Base-by-base conservation (phyloP, 2,113 vertebrate species). In the Engystomops pustulosus region DNA sequence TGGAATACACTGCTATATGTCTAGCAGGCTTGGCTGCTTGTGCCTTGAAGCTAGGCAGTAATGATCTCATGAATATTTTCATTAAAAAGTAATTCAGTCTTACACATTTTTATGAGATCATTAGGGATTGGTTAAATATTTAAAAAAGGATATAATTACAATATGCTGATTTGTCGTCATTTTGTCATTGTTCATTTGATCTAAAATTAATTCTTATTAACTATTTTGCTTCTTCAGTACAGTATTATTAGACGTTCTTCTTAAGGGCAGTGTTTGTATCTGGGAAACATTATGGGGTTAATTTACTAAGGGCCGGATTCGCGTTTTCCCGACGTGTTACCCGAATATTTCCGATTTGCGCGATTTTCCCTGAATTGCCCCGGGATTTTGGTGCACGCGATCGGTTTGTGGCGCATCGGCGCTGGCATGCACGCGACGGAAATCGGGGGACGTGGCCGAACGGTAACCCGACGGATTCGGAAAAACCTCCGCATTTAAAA, bases 121-220 rank as follows among this genome's bases (percentile, higher is more conserved):
- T 83, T 83, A 83, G 70, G 70, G 70, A 72, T 58, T 83, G 58
- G 81, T 81, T 81, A 81, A 81, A 81, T 81, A 81, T 71, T 81
- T 81, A 81, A 81, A 81, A 71, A 81, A 81, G 80, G 80, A 71
- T 81, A 81, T 81, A 81, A 81, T 81, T 81, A 81, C 80, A 72
- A 58, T 81, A 81, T 65, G 81, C 55, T 45, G 81, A 83, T 83
- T 75, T 83, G 55, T 83, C 81, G 62, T 81, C 53, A 75, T 75
- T 74, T 83, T 81, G 80, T 49, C 47, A 70, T 55, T 71, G 65
- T 81, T 70, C 65, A 58, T 70, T 81, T 70, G 53, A 53, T 81
- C 17, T 55, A 41, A 81, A 81, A 81, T 81, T 69, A 81, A 81
- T 81, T 81, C 45, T 51, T 81, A 71, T 81, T 71, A 81, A 71